phyloP scores from a whole-genome alignment of 2,113 vertebrate species.

The Eudyptes chrysolophus region DNA sequence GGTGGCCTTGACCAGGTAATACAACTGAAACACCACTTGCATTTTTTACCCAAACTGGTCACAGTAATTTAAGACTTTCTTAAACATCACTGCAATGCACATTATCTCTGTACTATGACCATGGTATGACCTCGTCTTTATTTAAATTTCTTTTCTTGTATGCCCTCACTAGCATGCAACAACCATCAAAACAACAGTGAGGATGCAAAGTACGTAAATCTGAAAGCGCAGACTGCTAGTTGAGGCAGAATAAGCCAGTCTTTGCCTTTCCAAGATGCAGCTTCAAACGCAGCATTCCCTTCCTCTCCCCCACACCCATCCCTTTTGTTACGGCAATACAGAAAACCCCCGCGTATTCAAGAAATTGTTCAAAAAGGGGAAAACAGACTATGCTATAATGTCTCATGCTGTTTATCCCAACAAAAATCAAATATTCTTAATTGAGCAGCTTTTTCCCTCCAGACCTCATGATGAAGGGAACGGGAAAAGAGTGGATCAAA shows the following conservation, averaged over 20 bases:
- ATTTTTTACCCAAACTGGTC: background rate
- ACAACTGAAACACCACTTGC: background rate
- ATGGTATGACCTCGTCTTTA: background rate
- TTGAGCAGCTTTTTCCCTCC: background rate
- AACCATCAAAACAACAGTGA: background rate
- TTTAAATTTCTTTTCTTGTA: background rate
- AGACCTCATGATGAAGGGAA: background rate
- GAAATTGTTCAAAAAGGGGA: background rate
- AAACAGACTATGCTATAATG: background rate
- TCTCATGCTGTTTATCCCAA: background rate
- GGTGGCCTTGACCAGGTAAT: background rate
- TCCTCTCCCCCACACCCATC: background rate
- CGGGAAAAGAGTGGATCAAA: background rate
- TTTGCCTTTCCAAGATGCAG: background rate
- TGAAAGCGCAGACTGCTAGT: background rate
- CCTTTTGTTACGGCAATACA: conserved; percentile 47
- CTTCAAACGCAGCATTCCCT: background rate
- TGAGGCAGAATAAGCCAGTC: background rate
- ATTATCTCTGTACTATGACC: background rate
- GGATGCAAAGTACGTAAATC: background rate
- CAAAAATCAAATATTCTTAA: conserved; percentile 24
- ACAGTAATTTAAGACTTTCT: background rate
- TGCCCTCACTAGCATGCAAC: background rate
- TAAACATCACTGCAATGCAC: background rate
- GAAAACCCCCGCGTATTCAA: background rate